Base-by-base conservation (phyloP, 2,797 vertebrate species). In the Sebastes itinus region DNA sequence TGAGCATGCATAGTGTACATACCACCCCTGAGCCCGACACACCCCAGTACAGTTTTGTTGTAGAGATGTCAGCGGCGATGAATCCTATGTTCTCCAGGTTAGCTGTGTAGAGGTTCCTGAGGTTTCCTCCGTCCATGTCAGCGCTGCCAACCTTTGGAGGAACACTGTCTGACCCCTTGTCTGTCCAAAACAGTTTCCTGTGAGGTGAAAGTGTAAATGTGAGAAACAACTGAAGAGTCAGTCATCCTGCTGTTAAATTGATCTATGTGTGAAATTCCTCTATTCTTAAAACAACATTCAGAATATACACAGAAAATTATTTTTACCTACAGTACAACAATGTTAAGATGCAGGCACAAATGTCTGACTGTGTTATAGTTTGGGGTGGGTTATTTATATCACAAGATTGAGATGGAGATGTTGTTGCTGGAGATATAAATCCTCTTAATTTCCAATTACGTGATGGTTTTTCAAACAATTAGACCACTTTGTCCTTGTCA, bases 151-250 rank as follows among this genome's bases (percentile, higher is more conserved):
- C 90, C 81, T 96, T 96, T 25, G 95, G 83, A 75, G 94, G 94
- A 78, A 95, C 92, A 22, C 2, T 90, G 67, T 91, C 81, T 14
- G 94, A 93, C 4, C 95, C 95, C 22, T 86, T 93, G 88, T 96
- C 95, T 23, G 95, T 93, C 95, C 95, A 96, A 85, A 95, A 96
- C 63, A 96, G 78, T 81, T 92, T 95, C 78, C 95, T 96, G 62
- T 25, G 32, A 52, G 14, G 59, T 46, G 4, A 76, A 25, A 60
- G 7, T 30, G 14, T 66, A 38, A 72, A 75, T 27, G 7, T 80
- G 14, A 70, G 13, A 71, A 67, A 72, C 11, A 75, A 27, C 12
- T 42, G 1, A 30, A 38, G 3, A 60, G 38, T 58, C 5, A 38
- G 35, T 38, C 13, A 38, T 38, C 38, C 38, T 60, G 52, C 4